A percentile compares a stretch with the other conserved stretches of the same genome.
phyloP scores from a whole-genome alignment of 2,888 invertebrate species.

The Ormia ochracea region DNA sequence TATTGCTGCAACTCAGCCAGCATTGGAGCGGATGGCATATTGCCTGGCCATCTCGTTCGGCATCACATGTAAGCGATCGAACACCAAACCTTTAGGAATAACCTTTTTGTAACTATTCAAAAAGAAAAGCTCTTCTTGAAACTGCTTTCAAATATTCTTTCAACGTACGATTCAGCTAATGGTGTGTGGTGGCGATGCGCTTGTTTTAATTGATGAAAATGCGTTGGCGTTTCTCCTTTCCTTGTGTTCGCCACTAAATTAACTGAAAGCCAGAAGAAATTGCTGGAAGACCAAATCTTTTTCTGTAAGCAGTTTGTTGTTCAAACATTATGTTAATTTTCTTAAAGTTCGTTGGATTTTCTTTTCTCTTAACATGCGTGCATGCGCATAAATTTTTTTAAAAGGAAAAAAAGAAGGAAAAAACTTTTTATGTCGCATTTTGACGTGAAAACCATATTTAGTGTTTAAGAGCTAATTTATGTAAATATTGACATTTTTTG shows the following conservation, averaged over 20 bases:
- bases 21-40: no score
- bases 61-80: no score
- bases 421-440: neutral
- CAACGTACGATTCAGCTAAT: slow-evolving; percentile 11
- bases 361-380: slow-evolving; percentile 45
- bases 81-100: no score
- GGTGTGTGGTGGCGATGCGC: neutral
- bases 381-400: slow-evolving; percentile 58
- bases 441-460: slow-evolving; percentile 55
- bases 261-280: neutral
- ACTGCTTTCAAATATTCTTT: neutral
- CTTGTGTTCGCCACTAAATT: neutral
- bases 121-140: neutral
- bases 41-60: no score
- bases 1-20: no score
- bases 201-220: slow-evolving; percentile 35
- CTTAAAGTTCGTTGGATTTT: slow-evolving; percentile 2
- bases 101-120: neutral
- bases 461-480: slow-evolving; percentile 62
- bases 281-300: neutral
- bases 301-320: neutral
- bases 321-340: slow-evolving; percentile 32
- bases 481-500: slow-evolving; percentile 62
- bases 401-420: neutral
- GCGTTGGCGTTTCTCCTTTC: slow-evolving; percentile 29